Conservation (phyloP, 1,140 invertebrate species). For the Periplaneta americana region DNA sequence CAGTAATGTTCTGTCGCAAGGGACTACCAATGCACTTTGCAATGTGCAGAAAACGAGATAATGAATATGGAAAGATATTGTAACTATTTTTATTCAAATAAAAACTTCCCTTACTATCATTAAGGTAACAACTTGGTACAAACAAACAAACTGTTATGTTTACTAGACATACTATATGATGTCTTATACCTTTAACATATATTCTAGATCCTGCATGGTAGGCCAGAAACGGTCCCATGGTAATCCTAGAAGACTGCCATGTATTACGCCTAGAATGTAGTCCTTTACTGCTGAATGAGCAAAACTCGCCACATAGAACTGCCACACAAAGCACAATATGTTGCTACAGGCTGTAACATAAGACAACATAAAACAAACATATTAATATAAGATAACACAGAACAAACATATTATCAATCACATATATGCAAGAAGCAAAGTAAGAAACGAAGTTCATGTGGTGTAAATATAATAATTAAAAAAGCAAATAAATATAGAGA, state of each 20-base stretch:
- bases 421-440: not conserved
- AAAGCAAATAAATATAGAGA: no score
- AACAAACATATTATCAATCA: not conserved
- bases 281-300: slow-evolving; percentile 60
- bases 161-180: not conserved
- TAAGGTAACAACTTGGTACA: no score
- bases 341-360: slow-evolving; percentile 42
- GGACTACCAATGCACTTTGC: no score
- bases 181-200: slow-evolving; percentile 57
- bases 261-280: slow-evolving; percentile 59
- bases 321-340: slow-evolving; percentile 60
- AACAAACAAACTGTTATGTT: no score
- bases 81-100: no score
- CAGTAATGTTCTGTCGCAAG: no score
- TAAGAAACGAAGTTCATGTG: no score
- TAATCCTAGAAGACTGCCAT: slow-evolving; percentile 57
- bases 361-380: not conserved
- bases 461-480: no score
- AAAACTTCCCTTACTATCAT: no score
- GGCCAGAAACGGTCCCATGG: slow-evolving; percentile 71
- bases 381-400: not conserved
- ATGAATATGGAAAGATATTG: no score
- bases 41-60: no score
- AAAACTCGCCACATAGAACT: slow-evolving; percentile 66
- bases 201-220: slow-evolving; percentile 58